These are phyloP conservation scores for Oncorhynchus clarkii DNA, from an alignment of 2,113 vertebrate species.

Conservation along the genomic window DNA sequence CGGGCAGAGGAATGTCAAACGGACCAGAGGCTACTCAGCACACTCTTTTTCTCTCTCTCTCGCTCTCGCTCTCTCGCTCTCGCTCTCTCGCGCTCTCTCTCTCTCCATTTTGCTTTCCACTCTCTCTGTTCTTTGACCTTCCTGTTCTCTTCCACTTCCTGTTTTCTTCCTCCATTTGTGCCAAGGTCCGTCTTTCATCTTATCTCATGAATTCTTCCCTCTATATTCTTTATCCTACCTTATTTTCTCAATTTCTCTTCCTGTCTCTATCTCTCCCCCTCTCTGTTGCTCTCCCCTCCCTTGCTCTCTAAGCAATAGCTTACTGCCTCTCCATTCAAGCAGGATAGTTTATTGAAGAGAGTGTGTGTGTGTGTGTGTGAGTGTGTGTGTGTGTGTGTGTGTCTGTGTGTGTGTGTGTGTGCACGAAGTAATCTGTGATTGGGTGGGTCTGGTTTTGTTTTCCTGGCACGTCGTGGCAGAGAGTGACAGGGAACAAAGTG, in stretches of 20 bases:
- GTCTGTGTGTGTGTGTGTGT: background rate
- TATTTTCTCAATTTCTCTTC: conserved; percentile 33
- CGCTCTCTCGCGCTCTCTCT: conserved; percentile 23
- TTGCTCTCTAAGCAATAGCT: conserved; percentile 33
- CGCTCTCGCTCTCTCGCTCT: background rate
- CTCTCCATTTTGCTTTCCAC: background rate
- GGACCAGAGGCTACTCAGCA: conserved; percentile 26
- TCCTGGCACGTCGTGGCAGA: conserved; percentile 66
- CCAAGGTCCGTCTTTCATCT: conserved; percentile 40
- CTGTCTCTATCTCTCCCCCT: conserved; percentile 22
- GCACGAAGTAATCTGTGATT: conserved; percentile 30
- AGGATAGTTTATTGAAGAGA: conserved; percentile 39
- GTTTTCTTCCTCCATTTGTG: conserved; percentile 47
- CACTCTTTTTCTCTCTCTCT: conserved; percentile 27
- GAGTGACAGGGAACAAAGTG: conserved; percentile 74
- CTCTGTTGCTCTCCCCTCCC: conserved; percentile 23
- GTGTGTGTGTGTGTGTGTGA: background rate
- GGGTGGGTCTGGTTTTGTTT: conserved; percentile 64
- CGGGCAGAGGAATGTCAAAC: conserved; percentile 57
- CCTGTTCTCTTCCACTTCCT: conserved; percentile 42
- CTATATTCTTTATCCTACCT: conserved; percentile 55
- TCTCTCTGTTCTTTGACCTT: conserved; percentile 25
- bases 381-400: too few relatives aligned
- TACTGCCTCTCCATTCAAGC: conserved; percentile 43
- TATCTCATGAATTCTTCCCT: conserved; percentile 44